phyloP scores from a whole-genome alignment of 2,888 invertebrate genomes.

The Sabellastarte sp. region DNA sequence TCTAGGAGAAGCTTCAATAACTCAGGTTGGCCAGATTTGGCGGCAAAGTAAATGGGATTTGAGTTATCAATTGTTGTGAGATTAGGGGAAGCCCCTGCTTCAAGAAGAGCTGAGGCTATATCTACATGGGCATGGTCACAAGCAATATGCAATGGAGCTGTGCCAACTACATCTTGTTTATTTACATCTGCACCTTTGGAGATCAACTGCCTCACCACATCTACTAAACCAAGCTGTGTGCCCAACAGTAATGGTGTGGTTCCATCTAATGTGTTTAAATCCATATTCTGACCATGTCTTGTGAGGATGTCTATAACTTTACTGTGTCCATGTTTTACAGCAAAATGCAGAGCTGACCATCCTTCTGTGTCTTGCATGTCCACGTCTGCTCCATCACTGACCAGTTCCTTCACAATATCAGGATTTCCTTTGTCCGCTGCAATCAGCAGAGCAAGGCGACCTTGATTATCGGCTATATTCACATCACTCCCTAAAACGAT shows the following conservation, averaged over 20 bases:
- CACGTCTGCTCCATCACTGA: conserved; percentile 14
- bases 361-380: conserved; percentile 25
- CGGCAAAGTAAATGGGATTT: conserved; percentile 31
- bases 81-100: conserved; percentile 26
- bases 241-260: conserved; percentile 28
- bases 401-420: conserved; percentile 15
- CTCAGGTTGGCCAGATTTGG: conserved; percentile 23
- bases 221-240: conserved; percentile 18
- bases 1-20: conserved; percentile 24
- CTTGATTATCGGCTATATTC: conserved; percentile 26
- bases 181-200: conserved; percentile 14
- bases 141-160: conserved; percentile 33
- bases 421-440: conserved; percentile 22
- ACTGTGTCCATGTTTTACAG: conserved; percentile 20
- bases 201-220: conserved; percentile 3
- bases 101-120: conserved; percentile 22
- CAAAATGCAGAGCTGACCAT: conserved; percentile 31
- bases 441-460: conserved; percentile 28
- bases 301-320: conserved; percentile 21
- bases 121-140: conserved; percentile 27
- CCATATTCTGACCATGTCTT: conserved; percentile 20
- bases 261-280: conserved; percentile 28
- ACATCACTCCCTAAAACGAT: neutral
- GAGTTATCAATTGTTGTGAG: conserved; percentile 26
- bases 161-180: conserved; percentile 24